A percentile compares a stretch with the other conserved stretches of the same genome.
These are phyloP conservation scores for Lepus timidus DNA, from an alignment of 2,113 vertebrate genomes.

Conservation along the genomic window DNA sequence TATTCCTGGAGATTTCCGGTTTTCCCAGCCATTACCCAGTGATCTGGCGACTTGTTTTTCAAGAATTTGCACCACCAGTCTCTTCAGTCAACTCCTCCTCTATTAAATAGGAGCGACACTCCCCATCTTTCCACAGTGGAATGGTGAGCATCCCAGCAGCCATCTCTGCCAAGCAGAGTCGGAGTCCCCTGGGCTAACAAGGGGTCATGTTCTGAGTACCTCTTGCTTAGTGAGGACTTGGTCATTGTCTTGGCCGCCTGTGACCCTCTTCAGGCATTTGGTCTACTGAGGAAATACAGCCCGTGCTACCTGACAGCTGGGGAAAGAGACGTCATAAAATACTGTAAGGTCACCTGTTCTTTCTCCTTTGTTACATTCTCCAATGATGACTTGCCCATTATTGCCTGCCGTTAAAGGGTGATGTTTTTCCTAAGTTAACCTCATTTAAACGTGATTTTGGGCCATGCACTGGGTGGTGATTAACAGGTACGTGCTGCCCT, in stretches of 20 bases:
- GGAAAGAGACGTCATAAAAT: background rate
- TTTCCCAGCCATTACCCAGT: conserved; percentile 5
- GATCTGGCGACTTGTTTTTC: conserved; percentile 17
- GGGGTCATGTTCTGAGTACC: background rate
- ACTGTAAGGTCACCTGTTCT: background rate
- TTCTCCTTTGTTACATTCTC: conserved; percentile 33
- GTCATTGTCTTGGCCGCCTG: conserved; percentile 13
- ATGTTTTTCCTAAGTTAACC: background rate
- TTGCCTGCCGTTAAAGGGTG: conserved; percentile 24
- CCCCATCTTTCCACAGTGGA: conserved; percentile 26
- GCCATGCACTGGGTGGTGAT: background rate
- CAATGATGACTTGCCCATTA: conserved; percentile 6
- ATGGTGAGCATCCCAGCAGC: conserved; percentile 19
- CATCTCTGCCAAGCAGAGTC: conserved; percentile 36
- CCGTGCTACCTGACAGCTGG: background rate
- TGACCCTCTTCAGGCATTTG: background rate
- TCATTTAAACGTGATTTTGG: conserved; percentile 36
- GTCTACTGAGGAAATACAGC: conserved; percentile 35
- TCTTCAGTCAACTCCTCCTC: background rate
- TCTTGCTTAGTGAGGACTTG: conserved; percentile 26
- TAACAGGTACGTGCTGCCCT: conserved; percentile 3
- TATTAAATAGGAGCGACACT: conserved; percentile 48
- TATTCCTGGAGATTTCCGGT: background rate
- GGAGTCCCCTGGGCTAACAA: background rate
- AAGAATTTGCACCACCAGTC: conserved; percentile 23